Evolutionary conservation across 2,113 vertebrate genomes (phyloP), one percentile per base, ranked within the genome.

Genomic region (Passer domesticus): DNA sequence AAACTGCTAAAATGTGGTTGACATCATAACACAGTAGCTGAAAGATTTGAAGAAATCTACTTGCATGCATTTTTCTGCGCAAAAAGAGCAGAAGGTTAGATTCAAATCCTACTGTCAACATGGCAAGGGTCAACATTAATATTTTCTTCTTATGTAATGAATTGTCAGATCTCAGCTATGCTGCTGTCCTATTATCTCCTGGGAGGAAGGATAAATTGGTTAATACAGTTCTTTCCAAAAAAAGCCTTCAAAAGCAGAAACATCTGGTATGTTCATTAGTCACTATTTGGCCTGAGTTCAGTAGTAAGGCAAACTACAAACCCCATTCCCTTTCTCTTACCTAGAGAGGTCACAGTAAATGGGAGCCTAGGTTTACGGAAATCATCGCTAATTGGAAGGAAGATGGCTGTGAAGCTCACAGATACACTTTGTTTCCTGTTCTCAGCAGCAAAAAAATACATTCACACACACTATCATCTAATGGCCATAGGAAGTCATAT

Each of bases 181-280:
- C 73, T 75, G 52, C 94, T 92, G 91, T 95, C 92, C 82, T 63
- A 3, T 73, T 94, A 72, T 86, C 92, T 94, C 92, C 77, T 49
- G 77, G 80, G 94, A 94, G 76, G 89, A 96, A 95, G 91, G 80
- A 97, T 91, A 95, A 96, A 91, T 92, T 92, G 56, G 74, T 94
- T 96, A 85, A 90, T 89, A 84, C 66, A 79, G 60, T 60, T 91
- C 56, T 88, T 97, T 96, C 83, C 56, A 80, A 93, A 95, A 94
- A 96, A 93, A 83, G 59, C 44, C 49, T 94, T 90, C 80, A 89
- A 86, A 97, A 94, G 90, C 41, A 96, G 64, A 97, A 97, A 96
- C 92, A 97, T 95, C 96, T 97, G 94, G 80, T 90, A 59, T 33
- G 49, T 67, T 96, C 89, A 95, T 97, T 97, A 96, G 94, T 96